These are phyloP conservation scores for Calameuta filiformis DNA, from an alignment of 2,888 invertebrate genomes.

Conservation along the genomic window DNA sequence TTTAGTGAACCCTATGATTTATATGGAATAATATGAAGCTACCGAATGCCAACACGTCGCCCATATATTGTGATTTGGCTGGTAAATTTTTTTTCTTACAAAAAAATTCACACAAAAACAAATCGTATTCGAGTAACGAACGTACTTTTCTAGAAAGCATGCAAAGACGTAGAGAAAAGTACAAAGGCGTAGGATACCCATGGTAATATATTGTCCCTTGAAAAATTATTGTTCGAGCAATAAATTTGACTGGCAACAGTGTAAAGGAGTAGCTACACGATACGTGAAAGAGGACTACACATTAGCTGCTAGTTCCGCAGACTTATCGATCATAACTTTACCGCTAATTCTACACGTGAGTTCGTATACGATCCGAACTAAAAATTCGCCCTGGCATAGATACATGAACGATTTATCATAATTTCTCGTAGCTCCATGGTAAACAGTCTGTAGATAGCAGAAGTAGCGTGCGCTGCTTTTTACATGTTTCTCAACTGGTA, in stretches of 20 bases:
- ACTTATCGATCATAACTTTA: not conserved
- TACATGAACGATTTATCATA: not conserved
- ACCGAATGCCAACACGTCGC: not conserved
- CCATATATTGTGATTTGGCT: not conserved
- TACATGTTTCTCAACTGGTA: not conserved
- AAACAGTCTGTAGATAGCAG: not conserved
- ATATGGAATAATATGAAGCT: not conserved
- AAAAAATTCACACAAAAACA: not conserved
- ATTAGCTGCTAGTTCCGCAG: not conserved
- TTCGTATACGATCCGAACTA: not conserved
- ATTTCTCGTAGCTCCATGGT: not conserved
- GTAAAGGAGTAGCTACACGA: not conserved
- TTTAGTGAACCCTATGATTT: not conserved
- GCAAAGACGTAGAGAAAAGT: not conserved
- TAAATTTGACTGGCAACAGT: not conserved
- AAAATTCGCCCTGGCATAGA: not conserved
- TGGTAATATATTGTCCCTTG: not conserved
- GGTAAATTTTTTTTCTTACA: not conserved
- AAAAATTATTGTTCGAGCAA: not conserved
- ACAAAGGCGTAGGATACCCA: not conserved
- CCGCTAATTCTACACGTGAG: not conserved
- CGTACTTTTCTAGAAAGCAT: not conserved
- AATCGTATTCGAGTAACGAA: not conserved
- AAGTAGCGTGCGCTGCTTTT: not conserved
- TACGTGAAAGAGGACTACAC: not conserved